Evolutionary conservation across 2,797 vertebrate species (phyloP).

Genomic region (Manis pentadactyla): DNA sequence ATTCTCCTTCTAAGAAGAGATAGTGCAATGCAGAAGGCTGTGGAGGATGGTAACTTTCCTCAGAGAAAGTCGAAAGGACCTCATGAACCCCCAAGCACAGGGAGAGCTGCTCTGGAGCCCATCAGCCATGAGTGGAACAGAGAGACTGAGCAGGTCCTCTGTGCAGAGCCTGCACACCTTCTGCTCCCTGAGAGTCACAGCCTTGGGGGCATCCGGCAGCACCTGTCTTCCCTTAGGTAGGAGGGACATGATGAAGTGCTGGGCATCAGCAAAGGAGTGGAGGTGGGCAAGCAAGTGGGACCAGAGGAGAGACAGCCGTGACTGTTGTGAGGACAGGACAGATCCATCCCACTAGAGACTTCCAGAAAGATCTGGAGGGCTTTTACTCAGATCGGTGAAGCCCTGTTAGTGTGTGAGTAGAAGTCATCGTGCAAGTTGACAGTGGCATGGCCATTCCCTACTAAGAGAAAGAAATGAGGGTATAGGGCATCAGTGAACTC

Average conservation of each 20-base stretch:
- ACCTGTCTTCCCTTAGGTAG: background rate
- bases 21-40: background rate
- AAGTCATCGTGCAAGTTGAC: background rate
- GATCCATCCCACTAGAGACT: background rate
- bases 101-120: background rate
- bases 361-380: background rate
- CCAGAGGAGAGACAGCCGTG: background rate
- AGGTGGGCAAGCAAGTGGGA: background rate
- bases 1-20: background rate
- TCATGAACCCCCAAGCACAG: fast-evolving
- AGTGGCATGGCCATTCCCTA: background rate
- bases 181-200: background rate
- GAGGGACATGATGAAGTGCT: background rate
- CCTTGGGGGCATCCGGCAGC: background rate
- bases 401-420: background rate
- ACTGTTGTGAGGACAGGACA: background rate
- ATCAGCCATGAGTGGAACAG: fast-evolving
- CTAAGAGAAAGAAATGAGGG: background rate
- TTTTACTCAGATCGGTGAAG: no score
- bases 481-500: background rate
- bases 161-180: background rate
- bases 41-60: background rate
- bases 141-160: background rate
- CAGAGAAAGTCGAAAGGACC: background rate
- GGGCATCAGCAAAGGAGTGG: background rate